phyloP scores from a whole-genome alignment of 2,113 vertebrate species.

The Benitochromis conjunctus region DNA sequence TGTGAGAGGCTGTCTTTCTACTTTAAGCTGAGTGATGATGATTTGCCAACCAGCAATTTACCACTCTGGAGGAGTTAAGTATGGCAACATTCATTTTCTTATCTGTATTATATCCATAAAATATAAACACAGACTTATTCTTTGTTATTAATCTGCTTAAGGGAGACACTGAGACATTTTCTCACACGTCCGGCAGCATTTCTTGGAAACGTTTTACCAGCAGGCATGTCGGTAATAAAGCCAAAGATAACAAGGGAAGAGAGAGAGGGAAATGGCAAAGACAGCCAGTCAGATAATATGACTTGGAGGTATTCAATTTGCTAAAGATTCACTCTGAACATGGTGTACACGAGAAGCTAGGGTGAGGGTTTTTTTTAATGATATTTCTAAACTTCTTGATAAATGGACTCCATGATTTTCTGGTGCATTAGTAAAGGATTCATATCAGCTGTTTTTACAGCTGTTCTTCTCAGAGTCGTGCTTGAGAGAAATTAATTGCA shows the following conservation, averaged over 20 bases:
- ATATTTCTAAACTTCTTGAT: slow-evolving; percentile 26
- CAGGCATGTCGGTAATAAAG: slow-evolving; percentile 4
- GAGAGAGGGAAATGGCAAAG: slow-evolving; percentile 6
- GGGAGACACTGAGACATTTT: slow-evolving; percentile 45
- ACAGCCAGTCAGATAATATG: slow-evolving; percentile 43
- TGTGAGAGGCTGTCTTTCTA: not conserved
- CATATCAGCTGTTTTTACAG: slow-evolving; percentile 73
- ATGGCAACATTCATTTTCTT: not conserved
- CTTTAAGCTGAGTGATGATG: not conserved
- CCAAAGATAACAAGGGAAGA: slow-evolving; percentile 56
- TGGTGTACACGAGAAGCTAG: not conserved
- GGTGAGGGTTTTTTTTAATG: not conserved
- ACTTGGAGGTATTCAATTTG: slow-evolving; percentile 24
- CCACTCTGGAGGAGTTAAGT: not conserved
- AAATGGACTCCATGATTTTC: slow-evolving; percentile 45
- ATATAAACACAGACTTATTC: slow-evolving; percentile 28
- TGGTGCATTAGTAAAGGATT: slow-evolving; percentile 46
- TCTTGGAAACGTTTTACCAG: slow-evolving; percentile 49
- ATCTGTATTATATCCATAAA: slow-evolving; percentile 14
- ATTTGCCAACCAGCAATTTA: not conserved
- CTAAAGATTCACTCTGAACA: slow-evolving; percentile 40
- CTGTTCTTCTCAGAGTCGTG: slow-evolving; percentile 50
- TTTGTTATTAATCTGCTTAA: not conserved
- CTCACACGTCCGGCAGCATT: slow-evolving; percentile 52
- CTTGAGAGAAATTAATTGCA: slow-evolving; percentile 37